A percentile compares a stretch with the other conserved stretches of the same genome.
phyloP scores from a whole-genome alignment of 2,888 invertebrate species.

The Zaprionus bogoriensis region DNA sequence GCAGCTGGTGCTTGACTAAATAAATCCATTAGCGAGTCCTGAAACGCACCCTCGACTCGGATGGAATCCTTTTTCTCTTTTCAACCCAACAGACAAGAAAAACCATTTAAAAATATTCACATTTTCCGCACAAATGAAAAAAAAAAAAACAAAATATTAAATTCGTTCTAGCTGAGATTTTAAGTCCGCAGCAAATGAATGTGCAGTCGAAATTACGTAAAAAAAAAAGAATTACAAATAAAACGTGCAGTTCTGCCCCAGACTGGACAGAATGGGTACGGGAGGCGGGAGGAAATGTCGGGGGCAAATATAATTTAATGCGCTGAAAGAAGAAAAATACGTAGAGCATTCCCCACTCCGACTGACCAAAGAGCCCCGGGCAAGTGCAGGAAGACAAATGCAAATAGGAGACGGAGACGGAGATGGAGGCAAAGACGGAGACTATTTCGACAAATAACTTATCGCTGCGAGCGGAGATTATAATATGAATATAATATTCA shows the following conservation, averaged over 20 bases:
- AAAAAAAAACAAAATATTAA: conserved; percentile 27
- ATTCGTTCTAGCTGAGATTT: conserved; percentile 51
- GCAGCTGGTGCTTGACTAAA: conserved; percentile 49
- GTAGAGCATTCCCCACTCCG: not conserved
- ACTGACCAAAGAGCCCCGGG: not conserved
- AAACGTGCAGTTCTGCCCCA: not conserved
- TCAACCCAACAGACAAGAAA: not conserved
- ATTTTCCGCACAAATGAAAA: conserved; percentile 20
- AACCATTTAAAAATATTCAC: conserved; percentile 10
- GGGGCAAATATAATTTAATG: not conserved
- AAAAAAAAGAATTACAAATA: not conserved
- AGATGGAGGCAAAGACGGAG: too few relatives aligned
- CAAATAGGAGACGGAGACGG: too few relatives aligned
- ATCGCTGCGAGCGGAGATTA: not conserved
- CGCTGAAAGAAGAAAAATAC: not conserved
- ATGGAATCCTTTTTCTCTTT: conserved; percentile 11
- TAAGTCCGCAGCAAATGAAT: conserved; percentile 16
- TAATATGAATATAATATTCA: not conserved
- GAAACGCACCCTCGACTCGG: conserved; percentile 12
- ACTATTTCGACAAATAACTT: not conserved
- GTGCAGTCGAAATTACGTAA: not conserved
- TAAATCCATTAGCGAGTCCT: conserved; percentile 32
- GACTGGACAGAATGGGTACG: too few relatives aligned
- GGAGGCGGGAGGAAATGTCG: not conserved
- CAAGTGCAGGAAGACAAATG: not conserved